Percentiles rank a stretch among this genome's conserved stretches.
phyloP scores from a whole-genome alignment of 1,140 invertebrate species.

The Eupeodes corollae region DNA sequence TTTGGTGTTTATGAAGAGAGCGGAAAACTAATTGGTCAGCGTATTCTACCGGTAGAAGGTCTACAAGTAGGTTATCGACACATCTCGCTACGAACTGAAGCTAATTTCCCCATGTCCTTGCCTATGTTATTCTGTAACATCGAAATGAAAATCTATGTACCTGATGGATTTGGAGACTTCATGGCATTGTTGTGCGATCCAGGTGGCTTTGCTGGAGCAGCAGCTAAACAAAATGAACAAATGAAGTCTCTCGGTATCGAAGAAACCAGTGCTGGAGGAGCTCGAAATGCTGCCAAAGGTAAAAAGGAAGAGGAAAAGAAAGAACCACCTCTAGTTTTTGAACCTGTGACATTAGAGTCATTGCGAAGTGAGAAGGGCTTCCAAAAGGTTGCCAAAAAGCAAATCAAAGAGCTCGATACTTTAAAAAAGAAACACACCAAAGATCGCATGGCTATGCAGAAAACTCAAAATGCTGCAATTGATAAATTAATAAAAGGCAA shows the following conservation, averaged over 20 bases:
- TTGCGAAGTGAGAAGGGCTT: constrained; percentile 87
- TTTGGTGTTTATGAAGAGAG: constrained; percentile 99
- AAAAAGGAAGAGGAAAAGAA: constrained; percentile 62
- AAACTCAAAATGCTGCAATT: constrained; percentile 86
- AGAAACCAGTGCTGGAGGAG: constrained; percentile 49
- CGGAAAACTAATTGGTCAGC: constrained; percentile 90
- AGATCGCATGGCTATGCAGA: constrained; percentile 82
- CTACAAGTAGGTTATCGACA: constrained; percentile 95
- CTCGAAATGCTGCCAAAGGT: constrained; percentile 39
- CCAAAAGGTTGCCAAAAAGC: constrained; percentile 89
- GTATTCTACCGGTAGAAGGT: constrained; percentile 95
- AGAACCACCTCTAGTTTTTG: constrained; percentile 65
- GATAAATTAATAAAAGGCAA: constrained; percentile 92
- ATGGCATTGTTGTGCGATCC: constrained; percentile 97
- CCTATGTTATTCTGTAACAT: constrained; percentile 99
- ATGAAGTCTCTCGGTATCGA: constrained; percentile 92
- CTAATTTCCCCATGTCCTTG: constrained; percentile 97
- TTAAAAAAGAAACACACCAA: constrained; percentile 89
- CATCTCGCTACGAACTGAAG: constrained; percentile 93
- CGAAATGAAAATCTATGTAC: constrained; percentile 98
- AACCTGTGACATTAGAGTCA: constrained; percentile 83
- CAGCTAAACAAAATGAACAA: constrained; percentile 76
- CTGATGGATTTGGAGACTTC: constrained; percentile 96
- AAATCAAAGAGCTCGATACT: constrained; percentile 88
- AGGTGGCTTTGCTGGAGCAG: constrained; percentile 78